Evolutionary conservation across 2,113 vertebrate genomes (phyloP), one percentile per base, ranked within the genome.

Genomic region (Brachypodius melanocephalos): DNA sequence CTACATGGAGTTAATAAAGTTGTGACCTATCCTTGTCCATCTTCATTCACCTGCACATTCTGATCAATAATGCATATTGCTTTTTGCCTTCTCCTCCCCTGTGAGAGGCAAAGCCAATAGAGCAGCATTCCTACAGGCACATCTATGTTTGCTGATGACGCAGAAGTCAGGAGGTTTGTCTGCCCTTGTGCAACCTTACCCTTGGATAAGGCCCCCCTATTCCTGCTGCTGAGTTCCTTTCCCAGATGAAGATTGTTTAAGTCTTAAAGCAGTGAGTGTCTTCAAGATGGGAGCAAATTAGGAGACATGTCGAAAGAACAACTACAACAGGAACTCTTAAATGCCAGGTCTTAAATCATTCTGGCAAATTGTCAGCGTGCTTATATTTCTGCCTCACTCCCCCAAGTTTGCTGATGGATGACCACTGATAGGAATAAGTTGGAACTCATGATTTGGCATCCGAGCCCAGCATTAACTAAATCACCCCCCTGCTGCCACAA

Each of bases 281-380:
- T 97, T 93, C 79, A 88, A 72, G 85, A 94, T 85, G 74, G 94
- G 55, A 90, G 95, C 95, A 88, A 89, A 89, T 95, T 81, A 94
- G 93, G 58, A 95, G 66, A 76, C 91, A 90, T 31, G 89, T 97
- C 93, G 93, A 94, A 96, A 95, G 89, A 96, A 84, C 72, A 93
- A 79, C 94, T 94, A 91, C 92, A 94, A 95, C 52, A 94, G 89
- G 80, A 97, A 94, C 82, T 95, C 90, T 90, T 96, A 96, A 97
- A 97, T 96, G 86, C 85, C 90, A 96, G 94, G 48, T 86, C 79
- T 96, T 97, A 97, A 96, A 97, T 97, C 93, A 97, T 95, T 62
- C 91, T 91, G 77, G 89, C 69, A 95, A 97, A 97, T 93, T 93
- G 82, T 93, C 96, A 94, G 83, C 14, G 77, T 94, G 89, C 66